A percentile compares a stretch with the other conserved stretches of the same genome.
phyloP scores from a whole-genome alignment of 2,888 invertebrate species.

The Balanococcus diminutus region DNA sequence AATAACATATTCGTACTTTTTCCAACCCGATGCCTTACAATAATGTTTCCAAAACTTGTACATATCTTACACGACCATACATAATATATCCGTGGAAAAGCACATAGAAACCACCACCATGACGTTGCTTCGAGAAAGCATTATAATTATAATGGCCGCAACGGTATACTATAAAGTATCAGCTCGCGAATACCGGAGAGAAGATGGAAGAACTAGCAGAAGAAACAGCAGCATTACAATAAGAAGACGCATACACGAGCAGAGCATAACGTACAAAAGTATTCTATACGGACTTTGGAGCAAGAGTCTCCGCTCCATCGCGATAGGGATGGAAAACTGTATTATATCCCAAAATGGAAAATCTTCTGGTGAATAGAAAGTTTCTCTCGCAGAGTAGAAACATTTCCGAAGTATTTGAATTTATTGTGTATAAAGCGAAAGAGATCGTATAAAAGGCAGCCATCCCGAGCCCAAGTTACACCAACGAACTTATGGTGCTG shows the following conservation, averaged over 20 bases:
- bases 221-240: not conserved
- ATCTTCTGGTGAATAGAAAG: conserved; percentile 36
- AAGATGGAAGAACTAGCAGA: not conserved
- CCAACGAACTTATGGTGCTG: not conserved
- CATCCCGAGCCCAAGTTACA: too few relatives aligned
- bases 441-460: conserved; percentile 5
- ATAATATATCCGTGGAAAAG: too few relatives aligned
- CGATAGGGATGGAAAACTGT: not conserved
- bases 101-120: too few relatives aligned
- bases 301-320: not conserved
- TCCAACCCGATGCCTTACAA: too few relatives aligned
- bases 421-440: conserved; percentile 34
- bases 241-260: not conserved
- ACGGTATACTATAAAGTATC: too few relatives aligned
- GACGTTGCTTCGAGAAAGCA: too few relatives aligned
- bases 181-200: too few relatives aligned
- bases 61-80: too few relatives aligned
- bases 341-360: not conserved
- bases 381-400: conserved; percentile 34
- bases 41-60: too few relatives aligned
- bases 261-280: not conserved
- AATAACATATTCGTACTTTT: too few relatives aligned
- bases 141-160: too few relatives aligned
- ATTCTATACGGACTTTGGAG: too few relatives aligned
- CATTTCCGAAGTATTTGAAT: conserved; percentile 46